Base-by-base conservation (phyloP, 2,888 invertebrate species). In the Trissoscelio sp. region DNA sequence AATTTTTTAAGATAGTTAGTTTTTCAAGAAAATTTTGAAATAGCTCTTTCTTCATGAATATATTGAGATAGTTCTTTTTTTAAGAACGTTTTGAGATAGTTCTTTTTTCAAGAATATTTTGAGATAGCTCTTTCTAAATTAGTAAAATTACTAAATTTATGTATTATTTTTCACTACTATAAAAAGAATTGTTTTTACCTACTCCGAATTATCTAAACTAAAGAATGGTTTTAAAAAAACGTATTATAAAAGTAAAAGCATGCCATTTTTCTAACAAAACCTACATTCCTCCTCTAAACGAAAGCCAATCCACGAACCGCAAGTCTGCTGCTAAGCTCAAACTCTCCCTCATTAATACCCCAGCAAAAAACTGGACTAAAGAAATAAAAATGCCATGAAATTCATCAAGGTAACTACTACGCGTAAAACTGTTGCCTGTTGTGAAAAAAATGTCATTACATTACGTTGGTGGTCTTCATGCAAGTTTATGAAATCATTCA, bases 401-500 rank as follows among this genome's bases (percentile, higher is more conserved):
- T 58, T 58, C 37, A 60, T 60, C 42, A 60, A 28, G 28, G 9
- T 44, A 60, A 24, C 42, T 44, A 44, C 11, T 44, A 44, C 11
- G 18, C 11, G 14, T 24, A 44, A 60, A 60, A 60, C 28, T 9
- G 28, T 51, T 51, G 34, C 9, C 24, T 34, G 11, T 11, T n/a
- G 14, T 5, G 11, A 39, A 66, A 51, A 48, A 39, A 66, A 20
- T 51, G 24, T 39, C 37, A 66, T 66, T 51, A 39, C 28, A 62
- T 22, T 31, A 18, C 34, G 14, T n/a, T 12, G 20, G 18, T 24
- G 1, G 12, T 22, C 22, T n/a, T n/a, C 9, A 1, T n/a, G 44
- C 7, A 20, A 11, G 34, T 48, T 53, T 42, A 62, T 67, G 53
- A 53, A 67, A 53, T 67, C 28, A 67, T 67, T 53, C 53, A 53